Conservation (phyloP, 1,140 invertebrate species). For the Drosophila orena region DNA sequence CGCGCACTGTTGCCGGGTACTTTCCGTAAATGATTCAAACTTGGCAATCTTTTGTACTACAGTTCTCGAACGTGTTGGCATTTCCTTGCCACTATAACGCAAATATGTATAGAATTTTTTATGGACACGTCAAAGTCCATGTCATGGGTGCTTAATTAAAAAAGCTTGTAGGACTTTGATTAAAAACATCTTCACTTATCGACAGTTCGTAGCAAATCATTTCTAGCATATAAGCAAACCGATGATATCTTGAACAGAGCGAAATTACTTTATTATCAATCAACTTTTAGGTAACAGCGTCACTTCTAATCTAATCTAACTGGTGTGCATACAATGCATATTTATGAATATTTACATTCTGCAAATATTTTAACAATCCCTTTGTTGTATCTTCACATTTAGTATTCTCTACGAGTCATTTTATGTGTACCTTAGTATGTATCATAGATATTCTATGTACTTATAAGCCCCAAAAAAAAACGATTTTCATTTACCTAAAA, state of each 20-base stretch:
- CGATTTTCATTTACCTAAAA: too few species aligned
- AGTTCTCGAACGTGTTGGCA: slow-evolving; percentile 35
- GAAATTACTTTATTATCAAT: too few species aligned
- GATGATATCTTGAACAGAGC: background rate
- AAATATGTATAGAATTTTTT: slow-evolving; percentile 1
- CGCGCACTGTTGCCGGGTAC: slow-evolving; percentile 27
- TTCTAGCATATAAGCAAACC: too few species aligned
- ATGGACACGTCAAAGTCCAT: background rate
- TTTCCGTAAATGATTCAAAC: slow-evolving; percentile 38
- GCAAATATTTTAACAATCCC: too few species aligned
- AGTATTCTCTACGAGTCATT: too few species aligned
- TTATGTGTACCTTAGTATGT: too few species aligned
- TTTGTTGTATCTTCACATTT: too few species aligned
- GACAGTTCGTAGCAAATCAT: too few species aligned
- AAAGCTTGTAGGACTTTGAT: slow-evolving; percentile 13
- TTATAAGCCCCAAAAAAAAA: too few species aligned
- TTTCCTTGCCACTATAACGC: slow-evolving; percentile 30
- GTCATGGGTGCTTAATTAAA: slow-evolving; percentile 15
- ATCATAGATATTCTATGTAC: too few species aligned
- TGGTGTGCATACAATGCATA: too few species aligned
- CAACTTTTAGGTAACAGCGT: background rate
- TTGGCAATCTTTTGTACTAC: slow-evolving; percentile 41
- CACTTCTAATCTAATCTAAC: background rate
- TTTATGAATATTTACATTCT: too few species aligned
- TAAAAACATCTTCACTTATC: slow-evolving; percentile 3